Base-by-base conservation (phyloP, 53 echinoderm and acorn worm genomes). In the Temnopleurus reevesii region DNA sequence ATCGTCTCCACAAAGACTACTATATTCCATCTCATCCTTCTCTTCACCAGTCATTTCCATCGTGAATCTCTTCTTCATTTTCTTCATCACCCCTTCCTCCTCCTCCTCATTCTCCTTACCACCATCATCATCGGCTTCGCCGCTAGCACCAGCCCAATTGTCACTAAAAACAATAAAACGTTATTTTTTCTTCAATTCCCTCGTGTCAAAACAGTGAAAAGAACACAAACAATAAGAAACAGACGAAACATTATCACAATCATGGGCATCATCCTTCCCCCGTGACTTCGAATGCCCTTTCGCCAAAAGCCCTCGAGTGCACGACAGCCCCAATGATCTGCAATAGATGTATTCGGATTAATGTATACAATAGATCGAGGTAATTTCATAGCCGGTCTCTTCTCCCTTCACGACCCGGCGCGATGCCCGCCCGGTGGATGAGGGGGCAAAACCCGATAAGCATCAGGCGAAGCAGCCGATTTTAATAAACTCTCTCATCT, bases 311-410 rank as follows among this genome's bases (percentile, higher is more conserved):
- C 77, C 80, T 80, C 29, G 80, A 46, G 47, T 28, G 5, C 47
- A 7, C 6, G 80, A 12, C 51, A 29, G 28, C 80, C 51, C 23
- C 80, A 13, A 36, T 71, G 41, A 71, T 53, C 83, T 8, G 55
- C 83, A 53, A 83, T 34, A 35, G 31, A 55, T 83, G 83, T 36
- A 55, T 55, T 83, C 31, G 36, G 54, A 55, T 83, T 81, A 83
- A 83, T 83, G 35, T 83, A 55, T 55, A 55, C 55, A 55, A 53
- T 55, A 55, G 55, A 83, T 83, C 55, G 83, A 36, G 83, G 83
- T 53, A 54, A 83, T 54, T 55, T 55, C 83, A 80, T 51, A 27
- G 25, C 80, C 47, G 4, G 23, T 23, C 26, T 47, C 49, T 18
- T 26, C 30, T 47, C 46, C 41, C n/a, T 63, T 17, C 33, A 2